phyloP scores from a whole-genome alignment of 92 coral and sea anemone species.

The Virgularia gustaviana region DNA sequence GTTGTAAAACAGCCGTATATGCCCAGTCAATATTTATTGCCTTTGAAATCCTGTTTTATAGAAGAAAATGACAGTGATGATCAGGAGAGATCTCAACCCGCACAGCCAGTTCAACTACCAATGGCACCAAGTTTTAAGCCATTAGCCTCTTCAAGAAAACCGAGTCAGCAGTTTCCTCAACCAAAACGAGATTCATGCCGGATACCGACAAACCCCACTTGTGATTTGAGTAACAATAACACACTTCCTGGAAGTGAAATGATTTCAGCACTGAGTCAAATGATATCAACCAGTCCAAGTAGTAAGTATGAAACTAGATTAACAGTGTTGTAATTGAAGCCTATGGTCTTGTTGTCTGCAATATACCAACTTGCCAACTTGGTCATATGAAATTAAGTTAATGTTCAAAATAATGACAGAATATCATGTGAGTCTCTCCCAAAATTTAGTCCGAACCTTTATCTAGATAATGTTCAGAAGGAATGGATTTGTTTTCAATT shows the following conservation, averaged over 20 bases:
- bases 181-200: background rate
- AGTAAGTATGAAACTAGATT: slow-evolving; percentile 5
- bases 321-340: too few species aligned
- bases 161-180: slow-evolving; percentile 5
- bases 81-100: slow-evolving; percentile 3
- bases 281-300: slow-evolving; percentile 8
- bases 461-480: too few species aligned
- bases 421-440: too few species aligned
- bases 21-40: background rate
- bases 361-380: too few species aligned
- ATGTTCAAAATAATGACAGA: too few species aligned
- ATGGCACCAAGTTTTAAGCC: slow-evolving; percentile 15
- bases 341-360: too few species aligned
- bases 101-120: background rate
- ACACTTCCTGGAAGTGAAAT: slow-evolving; percentile 2
- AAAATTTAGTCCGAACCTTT: too few species aligned
- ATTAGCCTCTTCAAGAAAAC: background rate
- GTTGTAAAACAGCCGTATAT: background rate
- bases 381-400: too few species aligned
- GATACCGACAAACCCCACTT: background rate
- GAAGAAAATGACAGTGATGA: slow-evolving; percentile 14
- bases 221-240: background rate
- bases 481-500: too few species aligned
- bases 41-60: background rate
- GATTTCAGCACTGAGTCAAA: slow-evolving; percentile 1